Evolutionary conservation across 2,797 vertebrate genomes (phyloP), one percentile per base, ranked within the genome.

Genomic region (Thalassophryne amazonica): DNA sequence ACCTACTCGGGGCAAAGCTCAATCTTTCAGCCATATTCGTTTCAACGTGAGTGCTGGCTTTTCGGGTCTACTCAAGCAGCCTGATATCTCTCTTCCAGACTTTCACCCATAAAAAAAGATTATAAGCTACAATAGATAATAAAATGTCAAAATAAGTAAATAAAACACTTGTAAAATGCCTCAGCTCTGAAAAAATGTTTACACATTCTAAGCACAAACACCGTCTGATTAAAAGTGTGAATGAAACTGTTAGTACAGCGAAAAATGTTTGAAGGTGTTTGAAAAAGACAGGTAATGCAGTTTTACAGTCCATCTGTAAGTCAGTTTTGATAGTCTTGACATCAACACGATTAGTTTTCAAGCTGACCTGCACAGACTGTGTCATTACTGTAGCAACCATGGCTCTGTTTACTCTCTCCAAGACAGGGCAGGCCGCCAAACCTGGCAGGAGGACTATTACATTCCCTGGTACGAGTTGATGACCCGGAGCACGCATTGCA

Each of bases 391-490:
- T 84, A 80, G 73, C 95, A 97, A 15, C 75, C 34, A 0, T 68
- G 87, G 14, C 83, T 94, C 80, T 95, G 92, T 10, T 67, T 68
- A 28, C 80, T 65, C 42, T 88, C 89, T 1, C 93, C 93, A 0
- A 84, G 78, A 60, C 94, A 97, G 1, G 89, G 88, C 6, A 83
- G 73, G 6, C 93, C 94, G 0, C 93, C 92, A 0, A 93, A 94
- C 2, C 90, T 73, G 7, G 89, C 69, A 0, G 93, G 92, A 2
- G 94, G 93, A 20, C 75, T 90, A 68, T 69, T 87, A 18, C 95
- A 95, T 2, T 52, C 42, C 25, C 94, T 71, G 25, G 40, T 88
- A 18, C 92, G 80, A 1, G 78, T 57, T 4, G 92, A 89, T 6
- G 79, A 86, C 0, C 93, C 93, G 0, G 55, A 41, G 6, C 95